Percentiles rank a stretch among this genome's conserved stretches.
phyloP scores from a whole-genome alignment of 30 jellyfish, hydroid and myxozoan species.

The Aurelia sp. region DNA sequence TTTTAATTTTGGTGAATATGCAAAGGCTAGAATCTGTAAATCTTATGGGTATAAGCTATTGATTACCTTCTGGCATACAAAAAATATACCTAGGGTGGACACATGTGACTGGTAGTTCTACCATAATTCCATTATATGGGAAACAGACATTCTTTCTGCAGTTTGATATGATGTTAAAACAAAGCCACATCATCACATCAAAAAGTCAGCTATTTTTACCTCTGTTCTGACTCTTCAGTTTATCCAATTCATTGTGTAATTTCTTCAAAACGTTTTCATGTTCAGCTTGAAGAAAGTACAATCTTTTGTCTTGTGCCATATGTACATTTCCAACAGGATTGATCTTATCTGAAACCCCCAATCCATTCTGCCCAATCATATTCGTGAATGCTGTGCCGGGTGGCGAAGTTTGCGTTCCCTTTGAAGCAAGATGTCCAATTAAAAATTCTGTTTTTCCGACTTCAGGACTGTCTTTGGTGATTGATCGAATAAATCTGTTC shows the following conservation, averaged over 20 bases:
- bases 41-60: no score
- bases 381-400: constrained; percentile 32
- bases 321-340: not conserved
- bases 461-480: constrained; percentile 70
- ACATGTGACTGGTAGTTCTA: no score
- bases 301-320: constrained; percentile 38
- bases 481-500: constrained; percentile 55
- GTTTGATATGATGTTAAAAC: no score
- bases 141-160: no score
- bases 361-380: not conserved
- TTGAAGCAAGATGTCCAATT: constrained; percentile 21
- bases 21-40: no score
- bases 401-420: constrained; percentile 72
- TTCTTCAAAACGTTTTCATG: constrained; percentile 62
- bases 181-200: no score
- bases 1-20: no score
- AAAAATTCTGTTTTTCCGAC: constrained; percentile 37
- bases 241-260: constrained; percentile 48
- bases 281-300: constrained; percentile 65
- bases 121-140: no score
- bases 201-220: constrained; percentile 21
- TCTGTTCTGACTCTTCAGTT: constrained; percentile 37
- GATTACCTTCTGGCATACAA: no score
- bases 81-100: no score
- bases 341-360: not conserved